Conservation (phyloP, 2,113 vertebrate species). For the Pollimyrus isidori region DNA sequence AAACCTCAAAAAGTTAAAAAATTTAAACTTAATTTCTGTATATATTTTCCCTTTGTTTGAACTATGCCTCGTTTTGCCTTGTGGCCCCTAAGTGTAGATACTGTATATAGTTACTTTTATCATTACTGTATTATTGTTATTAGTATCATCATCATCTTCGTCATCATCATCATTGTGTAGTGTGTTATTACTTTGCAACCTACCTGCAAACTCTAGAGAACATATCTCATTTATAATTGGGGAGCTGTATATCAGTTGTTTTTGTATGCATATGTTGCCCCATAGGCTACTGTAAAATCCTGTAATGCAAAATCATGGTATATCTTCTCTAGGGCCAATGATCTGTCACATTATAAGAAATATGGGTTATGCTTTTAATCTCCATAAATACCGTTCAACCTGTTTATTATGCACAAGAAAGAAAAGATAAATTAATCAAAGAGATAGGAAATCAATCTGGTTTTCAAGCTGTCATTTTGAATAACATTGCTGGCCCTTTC, state of each 20-base stretch:
- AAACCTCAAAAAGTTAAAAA: not conserved
- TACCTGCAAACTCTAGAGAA: not conserved
- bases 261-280: not conserved
- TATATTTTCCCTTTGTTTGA: not conserved
- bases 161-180: not conserved
- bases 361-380: slow-evolving; percentile 57
- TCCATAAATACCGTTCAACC: slow-evolving; percentile 52
- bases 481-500: slow-evolving; percentile 42
- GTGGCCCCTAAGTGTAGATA: not conserved
- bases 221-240: not conserved
- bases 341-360: slow-evolving; percentile 61
- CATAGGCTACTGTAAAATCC: not conserved
- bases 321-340: slow-evolving; percentile 54
- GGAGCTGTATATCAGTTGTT: not conserved
- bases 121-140: not conserved
- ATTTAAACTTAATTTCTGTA: not conserved
- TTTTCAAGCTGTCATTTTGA: slow-evolving; percentile 53
- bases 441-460: slow-evolving; percentile 59
- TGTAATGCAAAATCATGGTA: slow-evolving; percentile 44
- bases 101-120: not conserved
- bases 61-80: not conserved
- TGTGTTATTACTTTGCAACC: not conserved
- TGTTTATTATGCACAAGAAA: slow-evolving; percentile 53
- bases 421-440: slow-evolving; percentile 61
- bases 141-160: not conserved